These are phyloP conservation scores for Enteromius fasciolatus DNA, from an alignment of 2,797 vertebrate genomes.

Conservation along the genomic window DNA sequence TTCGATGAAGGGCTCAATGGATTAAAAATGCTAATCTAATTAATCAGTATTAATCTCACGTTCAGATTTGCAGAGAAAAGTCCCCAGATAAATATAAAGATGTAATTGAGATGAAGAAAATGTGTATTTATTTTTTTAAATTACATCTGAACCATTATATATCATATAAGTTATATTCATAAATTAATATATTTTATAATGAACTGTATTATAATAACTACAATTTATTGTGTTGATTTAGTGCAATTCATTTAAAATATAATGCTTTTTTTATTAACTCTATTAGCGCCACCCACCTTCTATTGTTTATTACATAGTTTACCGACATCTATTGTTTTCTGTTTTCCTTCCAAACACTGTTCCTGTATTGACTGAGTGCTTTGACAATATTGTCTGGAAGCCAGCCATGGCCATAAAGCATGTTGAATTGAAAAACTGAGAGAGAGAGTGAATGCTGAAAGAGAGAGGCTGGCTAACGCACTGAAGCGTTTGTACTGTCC, in stretches of 20 bases:
- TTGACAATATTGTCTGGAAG: conserved; percentile 32
- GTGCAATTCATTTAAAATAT: neutral
- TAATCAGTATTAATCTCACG: neutral
- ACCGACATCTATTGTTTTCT: neutral
- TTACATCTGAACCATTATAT: neutral
- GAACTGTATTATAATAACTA: neutral
- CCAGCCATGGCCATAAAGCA: conserved; percentile 24
- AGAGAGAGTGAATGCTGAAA: neutral
- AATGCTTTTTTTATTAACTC: neutral
- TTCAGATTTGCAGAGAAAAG: neutral
- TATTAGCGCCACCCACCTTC: neutral
- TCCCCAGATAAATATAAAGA: neutral
- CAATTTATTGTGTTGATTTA: neutral
- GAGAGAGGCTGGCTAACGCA: neutral
- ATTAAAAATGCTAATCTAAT: neutral
- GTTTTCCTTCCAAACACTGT: conserved; percentile 1
- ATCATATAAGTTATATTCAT: neutral
- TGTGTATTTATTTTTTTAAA: no score
- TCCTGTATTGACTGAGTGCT: conserved; percentile 15
- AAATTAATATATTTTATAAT: neutral
- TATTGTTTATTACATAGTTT: conserved; percentile 8
- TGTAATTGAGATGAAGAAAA: neutral
- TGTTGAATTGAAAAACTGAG: conserved; percentile 20
- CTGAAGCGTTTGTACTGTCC: conserved; percentile 11
- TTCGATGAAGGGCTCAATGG: neutral